These are phyloP conservation scores for Volucella inflata DNA, from an alignment of 2,888 invertebrate genomes.

Conservation along the genomic window DNA sequence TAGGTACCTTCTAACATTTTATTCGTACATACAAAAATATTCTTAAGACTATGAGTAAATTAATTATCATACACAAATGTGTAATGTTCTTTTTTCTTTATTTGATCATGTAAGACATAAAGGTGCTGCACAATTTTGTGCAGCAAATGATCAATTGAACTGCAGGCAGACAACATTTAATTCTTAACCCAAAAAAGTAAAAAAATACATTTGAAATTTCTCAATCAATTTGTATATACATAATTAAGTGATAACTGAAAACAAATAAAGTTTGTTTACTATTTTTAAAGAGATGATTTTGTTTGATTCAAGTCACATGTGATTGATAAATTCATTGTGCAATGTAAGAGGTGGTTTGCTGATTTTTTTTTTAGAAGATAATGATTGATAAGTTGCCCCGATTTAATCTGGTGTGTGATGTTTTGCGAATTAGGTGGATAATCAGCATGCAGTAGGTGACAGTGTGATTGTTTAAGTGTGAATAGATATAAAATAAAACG, in stretches of 20 bases:
- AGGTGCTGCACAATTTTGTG: constrained; percentile 10
- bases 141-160: constrained; percentile 19
- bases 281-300: constrained; percentile 57
- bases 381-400: too few relatives aligned
- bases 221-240: constrained; percentile 67
- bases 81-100: constrained; percentile 21
- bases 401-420: too few relatives aligned
- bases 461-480: too few relatives aligned
- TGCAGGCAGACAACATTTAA: constrained; percentile 3
- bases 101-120: background rate
- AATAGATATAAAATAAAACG: too few relatives aligned
- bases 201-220: constrained; percentile 63
- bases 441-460: too few relatives aligned
- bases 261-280: constrained; percentile 74
- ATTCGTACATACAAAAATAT: background rate
- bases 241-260: constrained; percentile 67
- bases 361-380: too few relatives aligned
- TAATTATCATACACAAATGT: constrained; percentile 13
- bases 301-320: background rate
- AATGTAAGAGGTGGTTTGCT: too few relatives aligned
- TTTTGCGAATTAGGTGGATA: too few relatives aligned
- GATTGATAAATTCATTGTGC: too few relatives aligned
- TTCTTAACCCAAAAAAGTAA: constrained; percentile 28
- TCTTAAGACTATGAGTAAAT: constrained; percentile 19
- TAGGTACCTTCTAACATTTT: constrained; percentile 20